Base-by-base conservation (phyloP, 2,113 vertebrate genomes). In the Podocnemis expansa region DNA sequence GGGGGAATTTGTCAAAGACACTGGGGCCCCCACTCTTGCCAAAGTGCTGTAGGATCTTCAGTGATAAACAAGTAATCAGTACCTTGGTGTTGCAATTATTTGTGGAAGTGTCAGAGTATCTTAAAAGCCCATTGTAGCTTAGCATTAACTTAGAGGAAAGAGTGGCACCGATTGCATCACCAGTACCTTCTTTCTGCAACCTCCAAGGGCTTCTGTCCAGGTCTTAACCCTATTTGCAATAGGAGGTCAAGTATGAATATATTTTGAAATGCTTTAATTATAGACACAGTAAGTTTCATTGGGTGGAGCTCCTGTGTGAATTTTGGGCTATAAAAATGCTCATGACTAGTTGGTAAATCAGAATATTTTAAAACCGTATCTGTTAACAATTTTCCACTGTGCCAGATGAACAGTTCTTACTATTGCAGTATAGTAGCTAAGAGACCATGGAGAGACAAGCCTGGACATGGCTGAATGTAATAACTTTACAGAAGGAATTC, bases 401-500 rank as follows among this genome's bases (percentile, higher is more conserved):
- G 43, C 24, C 90, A 21, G 84, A 6, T 45, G 51, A 80, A 56
- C 80, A 5, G 25, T 88, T 92, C 73, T 81, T 88, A 85, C 89
- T 54, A 70, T 79, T 88, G 47, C 89, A 78, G 63, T n/a, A 29
- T 10, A 0, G 81, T 85, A 85, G 41, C 86, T 80, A 92, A 92
- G 96, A 85, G 75, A 94, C 95, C 78, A 4, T 75, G 78, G 94
- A 51, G 73, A 94, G 52, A 83, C 75, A 82, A 75, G 70, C 51
- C 43, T 88, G 82, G 89, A 78, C 90, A 85, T 78, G 80, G 88
- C 91, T 94, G 91, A 93, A 90, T 79, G 78, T 92, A 60, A 93
- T 95, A 60, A n/a, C 84, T 94, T 94, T 95, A 78, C 87, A 82
- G 56, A 96, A 95, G 86, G 96, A 93, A 93, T 96, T 96, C 95